Percentiles rank a stretch among this genome's conserved stretches.
These are phyloP conservation scores for Gerris buenoi DNA, from an alignment of 1,140 invertebrate genomes.

Conservation along the genomic window DNA sequence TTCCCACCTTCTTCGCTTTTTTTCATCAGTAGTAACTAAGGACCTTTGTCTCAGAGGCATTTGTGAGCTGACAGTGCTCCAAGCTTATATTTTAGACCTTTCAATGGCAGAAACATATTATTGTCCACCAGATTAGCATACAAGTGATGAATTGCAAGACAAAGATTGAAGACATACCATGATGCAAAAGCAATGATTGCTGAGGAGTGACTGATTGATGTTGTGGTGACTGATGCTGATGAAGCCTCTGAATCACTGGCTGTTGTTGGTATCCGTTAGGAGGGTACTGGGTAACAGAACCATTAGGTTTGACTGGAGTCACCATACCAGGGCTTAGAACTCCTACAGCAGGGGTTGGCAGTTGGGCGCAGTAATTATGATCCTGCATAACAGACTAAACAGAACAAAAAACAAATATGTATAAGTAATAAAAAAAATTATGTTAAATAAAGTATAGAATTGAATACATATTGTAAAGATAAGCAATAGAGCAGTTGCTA, in stretches of 20 bases:
- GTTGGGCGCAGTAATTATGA: constrained; percentile 20
- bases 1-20: too few relatives aligned
- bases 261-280: background rate
- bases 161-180: background rate
- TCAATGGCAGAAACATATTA: too few relatives aligned
- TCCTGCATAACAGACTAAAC: constrained; percentile 19
- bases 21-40: too few relatives aligned
- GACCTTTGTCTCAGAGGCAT: too few relatives aligned
- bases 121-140: too few relatives aligned
- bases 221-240: background rate
- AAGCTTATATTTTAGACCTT: too few relatives aligned
- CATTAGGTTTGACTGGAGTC: background rate
- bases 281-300: background rate
- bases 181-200: background rate
- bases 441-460: too few relatives aligned
- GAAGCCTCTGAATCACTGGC: background rate
- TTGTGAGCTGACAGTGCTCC: too few relatives aligned
- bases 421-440: too few relatives aligned
- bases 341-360: constrained; percentile 7
- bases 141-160: background rate
- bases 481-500: too few relatives aligned
- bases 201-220: background rate
- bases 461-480: too few relatives aligned
- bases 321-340: too few relatives aligned
- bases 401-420: background rate